Conservation (phyloP, 1,140 invertebrate species). For the Penaeus indicus region DNA sequence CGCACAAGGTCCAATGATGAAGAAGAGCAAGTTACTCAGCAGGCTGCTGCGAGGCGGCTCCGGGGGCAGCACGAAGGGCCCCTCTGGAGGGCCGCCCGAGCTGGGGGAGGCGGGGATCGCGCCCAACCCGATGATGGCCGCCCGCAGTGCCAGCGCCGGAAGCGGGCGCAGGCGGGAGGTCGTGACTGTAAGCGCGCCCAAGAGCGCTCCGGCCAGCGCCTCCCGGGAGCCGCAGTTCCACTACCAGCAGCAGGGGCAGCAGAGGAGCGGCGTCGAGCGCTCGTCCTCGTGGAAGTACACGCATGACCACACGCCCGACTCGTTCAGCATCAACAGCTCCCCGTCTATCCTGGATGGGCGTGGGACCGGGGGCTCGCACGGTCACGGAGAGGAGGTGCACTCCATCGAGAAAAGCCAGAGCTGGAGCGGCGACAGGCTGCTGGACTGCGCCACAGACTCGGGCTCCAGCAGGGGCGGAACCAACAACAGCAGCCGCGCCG, state of each 20-base stretch:
- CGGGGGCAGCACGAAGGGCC: conserved; percentile 55
- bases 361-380: conserved; percentile 35
- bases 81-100: conserved; percentile 27
- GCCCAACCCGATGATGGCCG: conserved; percentile 55
- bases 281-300: conserved; percentile 59
- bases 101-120: conserved; percentile 47
- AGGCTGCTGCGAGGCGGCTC: conserved; percentile 52
- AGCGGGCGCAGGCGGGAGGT: conserved; percentile 54
- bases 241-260: conserved; percentile 38
- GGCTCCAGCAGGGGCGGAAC: conserved; percentile 57
- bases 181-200: conserved; percentile 50
- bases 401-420: conserved; percentile 58
- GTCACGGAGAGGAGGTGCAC: conserved; percentile 36
- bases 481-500: conserved; percentile 56
- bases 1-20: conserved; percentile 21
- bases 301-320: conserved; percentile 58
- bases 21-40: conserved; percentile 59
- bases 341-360: conserved; percentile 58
- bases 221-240: conserved; percentile 36
- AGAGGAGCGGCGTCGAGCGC: conserved; percentile 54
- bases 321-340: conserved; percentile 60
- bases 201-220: conserved; percentile 5
- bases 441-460: conserved; percentile 57
- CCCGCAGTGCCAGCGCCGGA: conserved; percentile 40
- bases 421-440: conserved; percentile 57